phyloP scores from a whole-genome alignment of 1,140 invertebrate species.

The Scylla paramamosain region DNA sequence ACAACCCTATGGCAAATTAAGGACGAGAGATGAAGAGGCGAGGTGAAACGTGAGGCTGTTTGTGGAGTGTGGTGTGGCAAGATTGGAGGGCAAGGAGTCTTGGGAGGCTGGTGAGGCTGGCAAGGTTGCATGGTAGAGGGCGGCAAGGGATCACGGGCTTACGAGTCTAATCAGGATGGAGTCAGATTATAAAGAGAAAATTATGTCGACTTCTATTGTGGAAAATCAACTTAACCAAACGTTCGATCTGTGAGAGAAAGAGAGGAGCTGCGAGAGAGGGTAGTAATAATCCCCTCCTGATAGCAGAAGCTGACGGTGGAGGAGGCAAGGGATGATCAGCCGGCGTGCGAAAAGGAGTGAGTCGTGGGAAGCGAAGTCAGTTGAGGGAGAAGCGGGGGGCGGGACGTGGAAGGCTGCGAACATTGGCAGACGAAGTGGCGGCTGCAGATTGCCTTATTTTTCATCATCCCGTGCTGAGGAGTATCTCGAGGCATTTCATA shows the following conservation, averaged over 20 bases:
- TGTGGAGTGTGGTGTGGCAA: neutral
- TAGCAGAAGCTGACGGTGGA: neutral
- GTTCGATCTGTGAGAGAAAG: neutral
- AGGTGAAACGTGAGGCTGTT: neutral
- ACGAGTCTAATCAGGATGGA: neutral
- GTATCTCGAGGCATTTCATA: too few species aligned
- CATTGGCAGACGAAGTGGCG: too few species aligned
- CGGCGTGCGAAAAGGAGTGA: neutral
- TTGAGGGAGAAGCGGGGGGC: neutral
- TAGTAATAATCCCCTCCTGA: neutral
- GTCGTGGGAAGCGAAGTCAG: neutral
- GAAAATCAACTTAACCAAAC: neutral
- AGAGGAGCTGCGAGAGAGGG: neutral
- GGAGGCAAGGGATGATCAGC: neutral
- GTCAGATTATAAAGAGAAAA: conserved; percentile 15
- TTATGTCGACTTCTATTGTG: conserved; percentile 5
- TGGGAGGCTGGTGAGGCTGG: too few species aligned
- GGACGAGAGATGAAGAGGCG: neutral
- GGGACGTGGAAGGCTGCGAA: neutral
- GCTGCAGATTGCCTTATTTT: too few species aligned
- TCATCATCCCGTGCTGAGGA: too few species aligned
- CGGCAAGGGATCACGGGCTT: neutral
- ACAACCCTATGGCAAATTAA: neutral
- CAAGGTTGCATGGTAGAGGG: neutral
- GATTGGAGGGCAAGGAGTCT: neutral